Base-by-base conservation (phyloP, 2,113 vertebrate genomes). In the Protobothrops flavoviridis region DNA sequence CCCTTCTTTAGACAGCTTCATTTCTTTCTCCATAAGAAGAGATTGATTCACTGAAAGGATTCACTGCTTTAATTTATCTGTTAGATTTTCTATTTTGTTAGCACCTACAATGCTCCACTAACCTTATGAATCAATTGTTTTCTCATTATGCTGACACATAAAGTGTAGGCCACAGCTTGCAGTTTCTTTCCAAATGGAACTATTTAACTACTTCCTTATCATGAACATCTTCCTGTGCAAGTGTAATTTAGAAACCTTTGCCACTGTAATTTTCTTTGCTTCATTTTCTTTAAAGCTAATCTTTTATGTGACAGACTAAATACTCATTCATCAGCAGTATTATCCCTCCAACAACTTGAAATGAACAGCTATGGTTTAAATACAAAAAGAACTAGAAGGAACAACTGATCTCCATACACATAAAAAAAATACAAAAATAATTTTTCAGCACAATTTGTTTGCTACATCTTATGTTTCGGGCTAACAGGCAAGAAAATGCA, bases 201-300 rank as follows among this genome's bases (percentile, higher is more conserved):
- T 96, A 93, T 97, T 98, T 98, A 98, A 98, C 97, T 94, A 95
- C 95, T 97, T 97, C 94, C 97, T 98, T 98, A 97, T 98, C 97
- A 95, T 85, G 93, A 91, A 21, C 90, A 59, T 95, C 95, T 95
- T 96, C 95, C 95, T 93, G 92, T 92, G 93, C 95, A 97, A 96
- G 96, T 96, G 91, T 95, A 97, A 97, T 96, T 97, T 94, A 97
- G 95, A 92, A 96, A 97, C 96, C 97, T 98, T 97, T 95, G 97
- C 95, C 94, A 96, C 95, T 96, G 92, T 95, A 96, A 97, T 96
- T 97, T 94, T 95, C 89, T 88, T 89, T 92, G 93, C 92, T 96
- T 97, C 94, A 55, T 93, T 94, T 85, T 89, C 96, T 94, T 95
- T 97, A 97, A 89, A 11, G 91, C 92, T 86, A 95, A 95, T 94